Evolutionary conservation across 2,113 vertebrate species (phyloP).

Genomic region (Laterallus jamaicensis): DNA sequence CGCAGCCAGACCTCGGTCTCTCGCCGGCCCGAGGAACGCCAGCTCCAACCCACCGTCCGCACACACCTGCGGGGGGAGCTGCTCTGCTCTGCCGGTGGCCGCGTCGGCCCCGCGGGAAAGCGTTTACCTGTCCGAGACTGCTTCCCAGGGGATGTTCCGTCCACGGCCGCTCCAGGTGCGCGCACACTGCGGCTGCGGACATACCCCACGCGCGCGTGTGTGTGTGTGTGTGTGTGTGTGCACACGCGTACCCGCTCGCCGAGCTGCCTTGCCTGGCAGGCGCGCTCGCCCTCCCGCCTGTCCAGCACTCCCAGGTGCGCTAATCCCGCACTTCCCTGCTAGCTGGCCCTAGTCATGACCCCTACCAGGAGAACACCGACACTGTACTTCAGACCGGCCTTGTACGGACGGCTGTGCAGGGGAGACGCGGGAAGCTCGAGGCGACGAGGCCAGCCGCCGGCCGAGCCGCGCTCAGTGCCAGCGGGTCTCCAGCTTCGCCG

Average conservation of each 20-base stretch:
- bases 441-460: too few relatives aligned
- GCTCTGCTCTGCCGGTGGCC: neutral
- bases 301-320: fast-evolving
- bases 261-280: fast-evolving
- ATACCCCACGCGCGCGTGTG: too few relatives aligned
- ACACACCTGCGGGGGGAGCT: neutral
- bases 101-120: too few relatives aligned
- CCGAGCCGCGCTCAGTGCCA: neutral
- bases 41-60: neutral
- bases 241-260: too few relatives aligned
- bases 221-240: too few relatives aligned
- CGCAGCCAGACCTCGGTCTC: too few relatives aligned
- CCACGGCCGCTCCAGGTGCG: too few relatives aligned
- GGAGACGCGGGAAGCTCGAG: too few relatives aligned
- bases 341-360: neutral
- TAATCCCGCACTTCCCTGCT: too few relatives aligned
- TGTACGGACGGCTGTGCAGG: fast-evolving
- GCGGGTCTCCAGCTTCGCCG: neutral
- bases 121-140: neutral
- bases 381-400: fast-evolving
- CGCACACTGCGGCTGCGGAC: fast-evolving
- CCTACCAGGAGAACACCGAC: fast-evolving
- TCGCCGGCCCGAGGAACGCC: neutral
- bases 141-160: too few relatives aligned
- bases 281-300: fast-evolving